Conservation (phyloP, 1,140 invertebrate genomes). For the Sinonovacula constricta region DNA sequence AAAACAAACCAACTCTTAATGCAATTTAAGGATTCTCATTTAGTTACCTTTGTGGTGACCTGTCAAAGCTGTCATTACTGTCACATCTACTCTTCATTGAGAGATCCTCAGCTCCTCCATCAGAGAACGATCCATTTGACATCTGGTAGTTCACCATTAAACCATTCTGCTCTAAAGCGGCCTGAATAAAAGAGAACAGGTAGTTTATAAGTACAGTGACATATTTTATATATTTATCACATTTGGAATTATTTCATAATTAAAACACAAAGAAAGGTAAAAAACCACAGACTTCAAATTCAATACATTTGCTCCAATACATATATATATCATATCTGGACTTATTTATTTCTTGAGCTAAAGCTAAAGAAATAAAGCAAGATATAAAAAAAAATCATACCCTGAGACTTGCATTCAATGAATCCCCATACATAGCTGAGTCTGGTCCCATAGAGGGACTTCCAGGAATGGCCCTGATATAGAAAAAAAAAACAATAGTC, state of each 20-base stretch:
- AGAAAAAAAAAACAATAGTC: constrained; percentile 69
- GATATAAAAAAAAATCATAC: constrained; percentile 79
- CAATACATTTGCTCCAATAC: too few relatives aligned
- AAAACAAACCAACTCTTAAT: background rate
- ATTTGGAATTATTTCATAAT: too few relatives aligned
- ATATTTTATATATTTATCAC: too few relatives aligned
- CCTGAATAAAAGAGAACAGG: too few relatives aligned
- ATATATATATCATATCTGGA: too few relatives aligned
- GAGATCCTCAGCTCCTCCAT: constrained; percentile 75
- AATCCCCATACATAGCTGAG: constrained; percentile 86
- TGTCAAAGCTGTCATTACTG: constrained; percentile 56
- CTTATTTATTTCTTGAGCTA: too few relatives aligned
- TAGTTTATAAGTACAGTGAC: constrained; percentile 67
- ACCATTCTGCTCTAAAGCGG: constrained; percentile 84
- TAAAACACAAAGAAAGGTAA: too few relatives aligned
- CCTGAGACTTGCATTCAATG: constrained; percentile 86
- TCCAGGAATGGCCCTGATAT: constrained; percentile 62
- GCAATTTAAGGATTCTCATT: background rate
- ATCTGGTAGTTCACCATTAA: constrained; percentile 80
- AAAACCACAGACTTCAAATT: too few relatives aligned
- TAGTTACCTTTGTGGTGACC: constrained; percentile 55
- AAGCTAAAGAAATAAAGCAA: background rate
- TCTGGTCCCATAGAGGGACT: constrained; percentile 86
- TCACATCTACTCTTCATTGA: constrained; percentile 70
- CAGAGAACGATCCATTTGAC: constrained; percentile 55